Percentiles rank a stretch among this genome's conserved stretches.
Evolutionary conservation across 2,888 invertebrate genomes (phyloP).

Genomic region (Anagyrus pseudococci): DNA sequence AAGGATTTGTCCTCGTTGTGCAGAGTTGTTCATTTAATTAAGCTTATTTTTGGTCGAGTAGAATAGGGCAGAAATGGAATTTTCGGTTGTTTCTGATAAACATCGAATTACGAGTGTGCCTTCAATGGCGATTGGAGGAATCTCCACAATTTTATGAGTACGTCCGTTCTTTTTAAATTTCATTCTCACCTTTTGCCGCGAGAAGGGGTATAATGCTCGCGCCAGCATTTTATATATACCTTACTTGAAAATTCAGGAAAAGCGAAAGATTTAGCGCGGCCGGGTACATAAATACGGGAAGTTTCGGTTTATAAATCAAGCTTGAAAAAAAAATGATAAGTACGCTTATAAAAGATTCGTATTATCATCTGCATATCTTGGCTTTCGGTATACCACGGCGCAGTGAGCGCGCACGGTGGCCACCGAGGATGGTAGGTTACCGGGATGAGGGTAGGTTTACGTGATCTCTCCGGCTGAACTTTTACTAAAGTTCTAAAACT

Average conservation of each 20-base stretch:
- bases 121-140: too few relatives aligned
- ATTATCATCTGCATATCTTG: constrained; percentile 22
- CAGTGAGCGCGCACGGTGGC: neutral
- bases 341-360: constrained; percentile 27
- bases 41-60: too few relatives aligned
- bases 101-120: too few relatives aligned
- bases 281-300: neutral
- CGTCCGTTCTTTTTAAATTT: too few relatives aligned
- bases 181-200: too few relatives aligned
- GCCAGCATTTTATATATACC: neutral
- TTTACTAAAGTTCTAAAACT: constrained; percentile 23
- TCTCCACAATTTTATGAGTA: too few relatives aligned
- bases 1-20: too few relatives aligned
- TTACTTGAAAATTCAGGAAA: neutral
- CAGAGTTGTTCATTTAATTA: too few relatives aligned
- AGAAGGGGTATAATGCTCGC: neutral
- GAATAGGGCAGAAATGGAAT: too few relatives aligned
- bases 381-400: constrained; percentile 3
- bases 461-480: constrained; percentile 16
- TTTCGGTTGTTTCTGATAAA: too few relatives aligned
- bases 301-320: constrained; percentile 16
- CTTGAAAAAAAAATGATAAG: constrained; percentile 21
- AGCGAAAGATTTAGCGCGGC: neutral
- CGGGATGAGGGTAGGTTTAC: constrained; percentile 21
- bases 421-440: too few relatives aligned